A percentile compares a stretch with the other conserved stretches of the same genome.
Evolutionary conservation across 2,113 vertebrate species (phyloP).

Genomic region (Pachypanchax playfairii): DNA sequence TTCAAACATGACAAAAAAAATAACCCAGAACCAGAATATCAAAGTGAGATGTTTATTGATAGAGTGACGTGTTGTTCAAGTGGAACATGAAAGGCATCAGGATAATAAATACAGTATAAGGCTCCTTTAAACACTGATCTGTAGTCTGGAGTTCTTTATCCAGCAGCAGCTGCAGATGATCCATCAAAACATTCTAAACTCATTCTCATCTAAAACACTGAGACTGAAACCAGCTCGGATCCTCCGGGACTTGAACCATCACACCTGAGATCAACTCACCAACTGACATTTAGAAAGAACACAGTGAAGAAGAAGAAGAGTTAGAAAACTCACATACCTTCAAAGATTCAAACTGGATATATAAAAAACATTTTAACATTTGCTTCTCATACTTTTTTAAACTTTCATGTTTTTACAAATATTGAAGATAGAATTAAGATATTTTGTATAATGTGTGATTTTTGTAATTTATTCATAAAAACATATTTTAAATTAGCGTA

Average conservation of each 20-base stretch:
- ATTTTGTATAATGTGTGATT: slow-evolving; percentile 11
- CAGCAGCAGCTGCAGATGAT: slow-evolving; percentile 45
- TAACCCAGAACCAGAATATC: slow-evolving; percentile 5
- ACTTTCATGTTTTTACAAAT: slow-evolving; percentile 36
- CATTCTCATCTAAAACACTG: neutral
- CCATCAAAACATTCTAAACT: slow-evolving; percentile 24
- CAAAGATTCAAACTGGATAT: slow-evolving; percentile 1
- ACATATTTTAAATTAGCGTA: slow-evolving; percentile 32
- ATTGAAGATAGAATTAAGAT: slow-evolving; percentile 44
- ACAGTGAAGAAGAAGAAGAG: slow-evolving; percentile 27
- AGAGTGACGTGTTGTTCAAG: slow-evolving; percentile 41
- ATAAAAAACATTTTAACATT: neutral
- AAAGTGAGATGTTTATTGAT: slow-evolving; percentile 70
- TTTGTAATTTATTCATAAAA: slow-evolving; percentile 27
- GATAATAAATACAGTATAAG: slow-evolving; percentile 48
- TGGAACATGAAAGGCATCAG: slow-evolving; percentile 43
- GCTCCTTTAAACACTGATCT: slow-evolving; percentile 14
- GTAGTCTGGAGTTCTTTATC: slow-evolving; percentile 22
- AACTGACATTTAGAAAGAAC: slow-evolving; percentile 31
- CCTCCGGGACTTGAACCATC: slow-evolving; percentile 29
- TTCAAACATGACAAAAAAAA: neutral
- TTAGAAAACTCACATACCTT: slow-evolving; percentile 28
- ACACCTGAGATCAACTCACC: slow-evolving; percentile 55
- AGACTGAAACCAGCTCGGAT: slow-evolving; percentile 8
- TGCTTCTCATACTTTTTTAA: neutral